Percentiles rank a stretch among this genome's conserved stretches.
Conservation (phyloP, 2,888 invertebrate species). For the Heliconius ismenius region DNA sequence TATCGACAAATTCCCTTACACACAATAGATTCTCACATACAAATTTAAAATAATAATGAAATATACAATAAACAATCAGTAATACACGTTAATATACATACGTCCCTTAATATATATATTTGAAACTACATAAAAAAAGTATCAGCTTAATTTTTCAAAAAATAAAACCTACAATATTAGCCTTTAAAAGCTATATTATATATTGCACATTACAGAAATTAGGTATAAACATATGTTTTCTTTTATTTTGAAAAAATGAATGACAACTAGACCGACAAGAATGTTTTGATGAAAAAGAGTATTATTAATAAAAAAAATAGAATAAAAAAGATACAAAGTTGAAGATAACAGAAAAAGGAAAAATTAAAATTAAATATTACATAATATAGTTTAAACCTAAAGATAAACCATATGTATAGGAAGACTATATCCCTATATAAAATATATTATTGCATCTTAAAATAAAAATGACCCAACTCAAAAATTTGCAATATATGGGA, state of each 20-base stretch:
- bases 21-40: background rate
- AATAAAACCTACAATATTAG: background rate
- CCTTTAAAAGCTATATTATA: background rate
- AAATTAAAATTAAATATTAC: background rate
- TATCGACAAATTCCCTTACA: background rate
- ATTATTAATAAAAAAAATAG: background rate
- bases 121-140: background rate
- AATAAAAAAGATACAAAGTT: constrained; percentile 2
- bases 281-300: background rate
- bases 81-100: constrained; percentile 1
- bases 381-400: background rate
- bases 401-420: constrained; percentile 1
- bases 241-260: too few species aligned
- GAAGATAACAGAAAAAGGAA: background rate
- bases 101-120: background rate
- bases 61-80: constrained; percentile 17
- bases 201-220: constrained; percentile 3
- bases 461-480: background rate
- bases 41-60: background rate
- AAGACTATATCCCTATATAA: constrained; percentile 7
- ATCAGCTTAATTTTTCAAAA: background rate
- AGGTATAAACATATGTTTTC: too few species aligned
- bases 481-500: background rate
- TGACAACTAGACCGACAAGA: background rate
- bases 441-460: background rate